These are phyloP conservation scores for Illadopsis cleaveri DNA, from an alignment of 2,113 vertebrate species.

Conservation along the genomic window DNA sequence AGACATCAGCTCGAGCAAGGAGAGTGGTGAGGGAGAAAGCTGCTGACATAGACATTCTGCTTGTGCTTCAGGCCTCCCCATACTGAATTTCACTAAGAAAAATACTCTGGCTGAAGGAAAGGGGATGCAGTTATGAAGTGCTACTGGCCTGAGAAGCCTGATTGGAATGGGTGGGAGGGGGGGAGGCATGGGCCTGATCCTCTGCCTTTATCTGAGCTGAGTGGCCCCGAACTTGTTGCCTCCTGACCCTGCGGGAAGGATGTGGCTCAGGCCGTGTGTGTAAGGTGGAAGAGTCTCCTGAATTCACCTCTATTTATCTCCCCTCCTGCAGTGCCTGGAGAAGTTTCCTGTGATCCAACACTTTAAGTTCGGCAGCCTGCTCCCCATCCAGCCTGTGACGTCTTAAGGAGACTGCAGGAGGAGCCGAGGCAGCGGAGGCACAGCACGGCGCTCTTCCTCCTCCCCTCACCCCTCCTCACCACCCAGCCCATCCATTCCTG, in stretches of 20 bases:
- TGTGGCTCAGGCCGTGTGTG: neutral
- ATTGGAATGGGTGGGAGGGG: neutral
- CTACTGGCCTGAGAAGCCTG: neutral
- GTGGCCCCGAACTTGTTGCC: neutral
- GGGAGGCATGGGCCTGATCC: neutral
- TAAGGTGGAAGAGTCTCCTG: constrained; percentile 2
- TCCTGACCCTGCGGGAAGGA: neutral
- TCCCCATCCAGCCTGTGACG: constrained; percentile 89
- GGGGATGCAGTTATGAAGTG: neutral
- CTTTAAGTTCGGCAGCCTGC: constrained; percentile 97
- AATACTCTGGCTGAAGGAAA: neutral
- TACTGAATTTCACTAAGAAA: neutral
- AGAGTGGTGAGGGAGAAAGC: neutral
- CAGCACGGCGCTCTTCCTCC: neutral
- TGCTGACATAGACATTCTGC: neutral
- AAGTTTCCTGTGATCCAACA: constrained; percentile 99
- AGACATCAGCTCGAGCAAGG: neutral
- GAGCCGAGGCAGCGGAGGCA: neutral
- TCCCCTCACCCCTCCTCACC: constrained; percentile 31
- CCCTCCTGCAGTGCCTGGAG: constrained; percentile 88
- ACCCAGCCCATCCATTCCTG: constrained; percentile 24
- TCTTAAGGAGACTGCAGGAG: constrained; percentile 74
- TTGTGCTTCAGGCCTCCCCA: neutral
- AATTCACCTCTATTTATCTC: constrained; percentile 19
- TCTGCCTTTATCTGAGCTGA: neutral